These are phyloP conservation scores for Brachyhypopomus occidentalis DNA, from an alignment of 2,113 vertebrate genomes.

Conservation along the genomic window DNA sequence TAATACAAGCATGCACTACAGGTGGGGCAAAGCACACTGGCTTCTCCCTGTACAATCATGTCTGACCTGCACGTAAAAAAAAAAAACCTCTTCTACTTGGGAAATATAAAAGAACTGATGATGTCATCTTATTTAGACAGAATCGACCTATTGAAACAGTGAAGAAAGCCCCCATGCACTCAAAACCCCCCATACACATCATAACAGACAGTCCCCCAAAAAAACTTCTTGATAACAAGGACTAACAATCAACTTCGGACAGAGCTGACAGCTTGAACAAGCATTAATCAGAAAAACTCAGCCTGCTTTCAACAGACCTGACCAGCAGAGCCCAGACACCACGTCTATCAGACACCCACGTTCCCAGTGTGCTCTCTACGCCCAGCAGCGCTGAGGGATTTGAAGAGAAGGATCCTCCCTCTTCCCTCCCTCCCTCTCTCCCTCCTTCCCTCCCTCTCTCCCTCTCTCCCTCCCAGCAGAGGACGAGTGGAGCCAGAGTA, in stretches of 20 bases:
- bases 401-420: background rate
- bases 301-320: background rate
- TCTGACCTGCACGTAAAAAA: background rate
- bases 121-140: background rate
- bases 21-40: background rate
- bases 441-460: background rate
- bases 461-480: background rate
- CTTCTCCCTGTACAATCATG: background rate
- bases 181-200: constrained; percentile 1
- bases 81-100: background rate
- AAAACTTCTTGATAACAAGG: background rate
- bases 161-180: background rate
- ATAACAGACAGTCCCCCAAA: background rate
- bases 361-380: background rate
- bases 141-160: background rate
- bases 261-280: background rate
- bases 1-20: background rate
- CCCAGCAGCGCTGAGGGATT: constrained; percentile 9
- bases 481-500: constrained; percentile 61
- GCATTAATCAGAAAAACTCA: background rate
- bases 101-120: background rate
- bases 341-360: constrained; percentile 19
- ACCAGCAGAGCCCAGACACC: constrained; percentile 14
- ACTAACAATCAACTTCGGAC: constrained; percentile 7
- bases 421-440: background rate